A percentile compares a stretch with the other conserved stretches of the same genome.
Conservation (phyloP, 2,113 vertebrate species). For the Tenrec ecaudatus region DNA sequence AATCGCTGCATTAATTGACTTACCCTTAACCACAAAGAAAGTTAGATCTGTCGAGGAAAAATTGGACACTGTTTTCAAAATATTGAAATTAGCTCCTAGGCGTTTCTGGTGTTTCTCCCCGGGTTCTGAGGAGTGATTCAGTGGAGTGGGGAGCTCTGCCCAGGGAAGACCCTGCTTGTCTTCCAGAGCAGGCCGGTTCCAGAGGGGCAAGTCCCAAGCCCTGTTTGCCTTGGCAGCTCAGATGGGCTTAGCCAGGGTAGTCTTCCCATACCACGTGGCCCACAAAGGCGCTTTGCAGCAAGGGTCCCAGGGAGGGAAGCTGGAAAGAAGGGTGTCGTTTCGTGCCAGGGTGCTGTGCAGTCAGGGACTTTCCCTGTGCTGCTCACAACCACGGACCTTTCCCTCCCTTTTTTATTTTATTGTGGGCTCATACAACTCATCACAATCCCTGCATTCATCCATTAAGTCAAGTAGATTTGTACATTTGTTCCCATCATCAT, state of each 20-base stretch:
- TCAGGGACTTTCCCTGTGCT: no score
- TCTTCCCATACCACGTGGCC: background rate
- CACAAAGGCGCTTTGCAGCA: no score
- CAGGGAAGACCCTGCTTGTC: background rate
- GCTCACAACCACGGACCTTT: no score
- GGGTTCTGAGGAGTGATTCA: background rate
- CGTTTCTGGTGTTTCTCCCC: background rate
- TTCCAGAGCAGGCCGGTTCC: background rate
- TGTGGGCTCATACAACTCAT: no score
- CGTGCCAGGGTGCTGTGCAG: background rate
- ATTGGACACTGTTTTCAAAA: background rate
- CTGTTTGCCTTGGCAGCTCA: background rate
- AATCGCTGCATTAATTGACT: background rate
- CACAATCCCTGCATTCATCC: no score
- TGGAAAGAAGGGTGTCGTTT: background rate
- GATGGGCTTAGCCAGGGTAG: background rate
- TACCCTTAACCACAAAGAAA: background rate
- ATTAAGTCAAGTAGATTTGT: no score
- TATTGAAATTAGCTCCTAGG: background rate
- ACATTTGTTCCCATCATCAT: no score
- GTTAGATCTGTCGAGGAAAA: background rate
- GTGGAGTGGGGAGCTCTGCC: background rate
- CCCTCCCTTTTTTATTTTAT: no score
- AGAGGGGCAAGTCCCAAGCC: fast-evolving
- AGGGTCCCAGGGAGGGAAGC: background rate